Evolutionary conservation across 2,797 vertebrate species (phyloP).

Genomic region (Siniperca obscura): DNA sequence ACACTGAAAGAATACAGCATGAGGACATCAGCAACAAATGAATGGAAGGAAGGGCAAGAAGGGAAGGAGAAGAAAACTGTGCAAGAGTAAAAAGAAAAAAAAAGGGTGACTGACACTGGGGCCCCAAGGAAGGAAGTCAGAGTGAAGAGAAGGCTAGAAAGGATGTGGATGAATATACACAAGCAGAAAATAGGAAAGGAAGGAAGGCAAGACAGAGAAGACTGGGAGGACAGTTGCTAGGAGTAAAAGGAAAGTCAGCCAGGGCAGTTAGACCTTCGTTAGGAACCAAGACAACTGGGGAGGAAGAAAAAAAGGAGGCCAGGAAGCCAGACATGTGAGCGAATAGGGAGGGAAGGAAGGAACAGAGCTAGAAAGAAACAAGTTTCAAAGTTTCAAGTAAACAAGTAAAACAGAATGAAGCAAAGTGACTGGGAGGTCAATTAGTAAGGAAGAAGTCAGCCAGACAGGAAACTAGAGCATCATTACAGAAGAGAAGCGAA

Average conservation of each 20-base stretch:
- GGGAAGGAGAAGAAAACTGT: too few species aligned
- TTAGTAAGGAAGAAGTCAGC: not conserved
- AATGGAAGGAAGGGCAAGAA: not conserved
- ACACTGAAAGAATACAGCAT: not conserved
- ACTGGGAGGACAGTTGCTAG: not conserved
- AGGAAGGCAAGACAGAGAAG: not conserved
- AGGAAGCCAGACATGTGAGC: constrained; percentile 23
- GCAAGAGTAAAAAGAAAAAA: not conserved
- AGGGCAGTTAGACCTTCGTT: constrained; percentile 19
- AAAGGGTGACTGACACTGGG: not conserved
- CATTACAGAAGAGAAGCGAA: constrained; percentile 17
- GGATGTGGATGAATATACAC: not conserved
- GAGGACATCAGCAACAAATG: not conserved
- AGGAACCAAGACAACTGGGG: constrained; percentile 11
- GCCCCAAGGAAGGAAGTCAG: not conserved
- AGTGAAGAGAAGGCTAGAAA: too few species aligned
- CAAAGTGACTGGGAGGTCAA: not conserved
- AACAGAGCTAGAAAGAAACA: not conserved
- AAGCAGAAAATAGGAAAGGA: not conserved
- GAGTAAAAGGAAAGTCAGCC: not conserved
- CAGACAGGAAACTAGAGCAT: constrained; percentile 17
- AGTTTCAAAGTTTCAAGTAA: not conserved
- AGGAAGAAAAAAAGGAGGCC: not conserved
- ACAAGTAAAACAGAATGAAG: not conserved
- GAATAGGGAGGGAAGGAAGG: not conserved